Evolutionary conservation across 2,113 vertebrate genomes (phyloP).

Genomic region (Chrysemys picta): DNA sequence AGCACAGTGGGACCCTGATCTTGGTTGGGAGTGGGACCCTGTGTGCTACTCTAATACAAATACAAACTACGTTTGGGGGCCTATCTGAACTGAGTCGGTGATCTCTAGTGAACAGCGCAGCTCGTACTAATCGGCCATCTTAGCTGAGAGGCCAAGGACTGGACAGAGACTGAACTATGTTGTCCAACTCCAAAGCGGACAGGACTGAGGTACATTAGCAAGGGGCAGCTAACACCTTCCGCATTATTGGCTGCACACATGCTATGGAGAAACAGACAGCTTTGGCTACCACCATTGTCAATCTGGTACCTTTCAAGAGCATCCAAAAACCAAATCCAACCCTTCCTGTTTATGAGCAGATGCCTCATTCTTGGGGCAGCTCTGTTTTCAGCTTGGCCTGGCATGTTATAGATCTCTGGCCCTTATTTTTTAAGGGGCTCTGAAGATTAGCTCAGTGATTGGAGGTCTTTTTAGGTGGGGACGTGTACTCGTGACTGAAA

Average conservation of each 20-base stretch:
- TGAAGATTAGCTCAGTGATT: not conserved
- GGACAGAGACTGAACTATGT: not conserved
- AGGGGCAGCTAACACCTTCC: fast-evolving
- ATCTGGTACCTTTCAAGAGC: not conserved
- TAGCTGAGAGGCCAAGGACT: not conserved
- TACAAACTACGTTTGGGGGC: too few relatives aligned
- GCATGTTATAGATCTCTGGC: not conserved
- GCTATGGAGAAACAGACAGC: fast-evolving
- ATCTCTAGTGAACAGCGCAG: not conserved
- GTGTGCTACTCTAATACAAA: too few relatives aligned
- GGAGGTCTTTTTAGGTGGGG: not conserved
- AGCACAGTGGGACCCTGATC: too few relatives aligned
- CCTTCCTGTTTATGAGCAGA: not conserved
- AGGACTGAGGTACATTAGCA: not conserved
- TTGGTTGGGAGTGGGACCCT: too few relatives aligned
- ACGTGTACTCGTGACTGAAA: not conserved
- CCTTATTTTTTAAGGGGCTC: not conserved
- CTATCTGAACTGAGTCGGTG: not conserved
- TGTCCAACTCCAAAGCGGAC: not conserved
- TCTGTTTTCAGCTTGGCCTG: not conserved
- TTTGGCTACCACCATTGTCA: not conserved
- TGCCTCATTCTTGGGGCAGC: not conserved
- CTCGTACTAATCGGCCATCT: not conserved
- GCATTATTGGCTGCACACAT: fast-evolving
- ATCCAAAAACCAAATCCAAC: not conserved